A percentile compares a stretch with the other conserved stretches of the same genome.
Evolutionary conservation across 1,140 invertebrate species (phyloP).

Genomic region (Halotydeus destructor): DNA sequence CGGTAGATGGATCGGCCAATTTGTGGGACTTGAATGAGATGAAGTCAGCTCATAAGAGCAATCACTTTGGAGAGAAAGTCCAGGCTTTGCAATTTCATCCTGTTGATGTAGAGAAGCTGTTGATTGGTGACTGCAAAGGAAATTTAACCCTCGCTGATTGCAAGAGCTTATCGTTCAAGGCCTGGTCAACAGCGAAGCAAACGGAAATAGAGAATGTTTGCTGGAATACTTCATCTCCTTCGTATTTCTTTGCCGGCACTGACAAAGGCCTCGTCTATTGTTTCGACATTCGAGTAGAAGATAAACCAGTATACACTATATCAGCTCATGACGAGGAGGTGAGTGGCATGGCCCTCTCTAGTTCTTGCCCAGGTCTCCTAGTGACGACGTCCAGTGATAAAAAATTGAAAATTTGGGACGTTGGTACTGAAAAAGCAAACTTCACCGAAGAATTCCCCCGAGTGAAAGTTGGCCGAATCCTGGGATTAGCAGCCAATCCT

Average conservation of each 20-base stretch:
- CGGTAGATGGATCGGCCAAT: constrained; percentile 65
- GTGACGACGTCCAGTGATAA: constrained; percentile 49
- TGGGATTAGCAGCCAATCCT: constrained; percentile 45
- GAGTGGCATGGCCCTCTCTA: constrained; percentile 37
- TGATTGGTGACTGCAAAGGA: constrained; percentile 48
- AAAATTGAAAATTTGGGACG: constrained; percentile 56
- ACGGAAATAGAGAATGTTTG: constrained; percentile 69
- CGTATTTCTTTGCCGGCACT: constrained; percentile 51
- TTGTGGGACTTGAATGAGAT: constrained; percentile 77
- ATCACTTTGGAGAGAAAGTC: constrained; percentile 49
- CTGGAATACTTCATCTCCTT: constrained; percentile 55
- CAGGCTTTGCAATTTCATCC: constrained; percentile 34
- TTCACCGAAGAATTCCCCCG: constrained; percentile 23
- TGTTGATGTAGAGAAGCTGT: constrained; percentile 48
- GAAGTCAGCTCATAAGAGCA: constrained; percentile 45
- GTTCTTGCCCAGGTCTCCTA: constrained; percentile 41
- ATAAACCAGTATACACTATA: constrained; percentile 49
- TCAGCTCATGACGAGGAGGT: constrained; percentile 57
- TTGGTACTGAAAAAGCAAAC: constrained; percentile 23
- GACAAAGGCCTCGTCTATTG: constrained; percentile 54
- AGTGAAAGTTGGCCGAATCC: constrained; percentile 24
- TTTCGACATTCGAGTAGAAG: constrained; percentile 46
- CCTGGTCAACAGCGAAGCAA: constrained; percentile 43
- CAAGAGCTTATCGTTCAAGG: constrained; percentile 18
- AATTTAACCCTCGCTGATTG: constrained; percentile 21